These are phyloP conservation scores for Corella eumyota DNA, from an alignment of 23 tunicate species.

Conservation along the genomic window DNA sequence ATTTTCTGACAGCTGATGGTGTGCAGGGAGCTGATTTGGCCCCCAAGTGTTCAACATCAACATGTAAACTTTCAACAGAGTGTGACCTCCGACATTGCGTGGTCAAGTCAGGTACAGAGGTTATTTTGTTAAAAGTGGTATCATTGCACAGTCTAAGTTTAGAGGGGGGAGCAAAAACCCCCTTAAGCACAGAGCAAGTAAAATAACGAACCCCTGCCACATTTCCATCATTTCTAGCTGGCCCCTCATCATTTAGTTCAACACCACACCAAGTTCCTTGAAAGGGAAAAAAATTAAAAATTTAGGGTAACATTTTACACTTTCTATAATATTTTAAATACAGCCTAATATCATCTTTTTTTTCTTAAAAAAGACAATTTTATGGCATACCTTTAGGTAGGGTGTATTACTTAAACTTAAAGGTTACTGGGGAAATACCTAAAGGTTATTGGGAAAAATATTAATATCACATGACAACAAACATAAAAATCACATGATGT, in stretches of 20 bases:
- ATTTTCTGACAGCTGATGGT: not conserved
- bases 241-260: slow-evolving; percentile 31
- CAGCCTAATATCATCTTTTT: no score
- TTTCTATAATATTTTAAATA: not conserved
- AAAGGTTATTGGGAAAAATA: no score
- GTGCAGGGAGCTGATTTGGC: slow-evolving; percentile 7
- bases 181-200: slow-evolving; percentile 31
- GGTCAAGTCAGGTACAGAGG: slow-evolving; percentile 1
- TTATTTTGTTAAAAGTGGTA: no score
- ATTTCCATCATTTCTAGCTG: slow-evolving; percentile 65
- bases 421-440: no score
- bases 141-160: slow-evolving; percentile 10
- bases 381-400: no score
- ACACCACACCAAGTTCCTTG: slow-evolving; percentile 82
- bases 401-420: no score
- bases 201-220: slow-evolving; percentile 52
- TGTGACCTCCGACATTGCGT: not conserved
- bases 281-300: not conserved
- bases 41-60: no score
- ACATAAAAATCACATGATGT: not conserved
- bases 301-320: no score
- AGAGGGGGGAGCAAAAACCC: slow-evolving; percentile 63
- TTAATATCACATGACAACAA: not conserved
- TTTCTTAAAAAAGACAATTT: no score
- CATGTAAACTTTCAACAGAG: not conserved